Evolutionary conservation across 2,797 vertebrate genomes (phyloP).

Genomic region (Cephalopachus bancanus): DNA sequence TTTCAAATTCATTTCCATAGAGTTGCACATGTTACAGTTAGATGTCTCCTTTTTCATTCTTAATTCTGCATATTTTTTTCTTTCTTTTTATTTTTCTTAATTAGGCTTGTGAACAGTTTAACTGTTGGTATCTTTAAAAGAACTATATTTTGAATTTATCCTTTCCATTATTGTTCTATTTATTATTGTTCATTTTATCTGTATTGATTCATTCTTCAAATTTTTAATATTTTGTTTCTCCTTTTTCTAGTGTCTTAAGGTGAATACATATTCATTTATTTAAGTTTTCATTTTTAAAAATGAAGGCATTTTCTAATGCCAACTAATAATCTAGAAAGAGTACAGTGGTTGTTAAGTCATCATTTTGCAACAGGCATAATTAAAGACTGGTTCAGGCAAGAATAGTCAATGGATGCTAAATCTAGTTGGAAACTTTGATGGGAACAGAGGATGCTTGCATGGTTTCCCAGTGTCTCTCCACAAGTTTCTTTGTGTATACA

Average conservation of each 20-base stretch:
- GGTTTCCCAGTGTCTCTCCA: not conserved
- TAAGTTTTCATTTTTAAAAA: not conserved
- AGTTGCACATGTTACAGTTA: not conserved
- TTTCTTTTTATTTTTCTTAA: not conserved
- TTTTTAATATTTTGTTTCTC: not conserved
- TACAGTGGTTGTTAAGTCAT: not conserved
- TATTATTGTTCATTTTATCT: not conserved
- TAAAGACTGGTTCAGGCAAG: not conserved
- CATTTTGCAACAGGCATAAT: not conserved
- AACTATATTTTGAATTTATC: not conserved
- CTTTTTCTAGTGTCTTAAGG: not conserved
- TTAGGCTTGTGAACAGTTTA: not conserved
- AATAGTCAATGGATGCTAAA: not conserved
- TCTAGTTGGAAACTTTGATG: not conserved
- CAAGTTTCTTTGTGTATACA: not conserved
- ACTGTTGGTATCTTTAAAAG: not conserved
- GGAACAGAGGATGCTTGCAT: not conserved
- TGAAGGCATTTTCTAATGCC: not conserved
- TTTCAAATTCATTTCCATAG: not conserved
- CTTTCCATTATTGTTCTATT: not conserved
- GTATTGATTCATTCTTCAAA: not conserved
- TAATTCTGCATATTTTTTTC: not conserved
- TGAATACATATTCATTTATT: not conserved
- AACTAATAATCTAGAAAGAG: not conserved
- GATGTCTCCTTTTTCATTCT: not conserved